Evolutionary conservation across 2,113 vertebrate species (phyloP).

Genomic region (Gyps fulvus): DNA sequence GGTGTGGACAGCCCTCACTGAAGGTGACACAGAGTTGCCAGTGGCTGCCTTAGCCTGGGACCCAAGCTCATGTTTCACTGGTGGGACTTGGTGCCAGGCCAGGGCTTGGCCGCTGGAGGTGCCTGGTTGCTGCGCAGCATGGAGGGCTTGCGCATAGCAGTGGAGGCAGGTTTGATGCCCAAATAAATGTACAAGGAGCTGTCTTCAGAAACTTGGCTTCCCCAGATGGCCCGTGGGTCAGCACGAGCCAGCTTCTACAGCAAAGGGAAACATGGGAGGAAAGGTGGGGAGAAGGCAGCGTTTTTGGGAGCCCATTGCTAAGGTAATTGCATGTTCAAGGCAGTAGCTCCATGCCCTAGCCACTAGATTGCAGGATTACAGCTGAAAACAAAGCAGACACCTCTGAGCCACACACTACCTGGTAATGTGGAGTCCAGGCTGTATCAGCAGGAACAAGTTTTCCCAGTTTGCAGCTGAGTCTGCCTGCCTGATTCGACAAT

Average conservation of each 20-base stretch:
- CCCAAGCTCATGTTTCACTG: too few relatives aligned
- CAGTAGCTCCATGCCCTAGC: too few relatives aligned
- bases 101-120: accelerated
- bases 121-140: accelerated
- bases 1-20: background rate
- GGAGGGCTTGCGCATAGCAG: background rate
- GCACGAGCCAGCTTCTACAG: background rate
- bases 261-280: background rate
- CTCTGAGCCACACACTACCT: background rate
- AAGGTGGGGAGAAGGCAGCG: background rate
- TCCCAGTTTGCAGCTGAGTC: background rate
- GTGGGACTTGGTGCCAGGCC: background rate
- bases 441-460: background rate
- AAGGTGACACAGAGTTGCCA: background rate
- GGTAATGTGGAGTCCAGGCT: background rate
- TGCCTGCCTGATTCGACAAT: background rate
- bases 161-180: background rate
- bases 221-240: background rate
- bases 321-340: background rate
- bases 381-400: background rate
- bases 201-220: background rate
- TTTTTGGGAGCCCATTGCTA: background rate
- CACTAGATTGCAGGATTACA: background rate
- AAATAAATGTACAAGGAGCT: background rate
- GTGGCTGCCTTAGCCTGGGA: background rate